Evolutionary conservation across 2,888 invertebrate species (phyloP).

Genomic region (Clunio marinus): DNA sequence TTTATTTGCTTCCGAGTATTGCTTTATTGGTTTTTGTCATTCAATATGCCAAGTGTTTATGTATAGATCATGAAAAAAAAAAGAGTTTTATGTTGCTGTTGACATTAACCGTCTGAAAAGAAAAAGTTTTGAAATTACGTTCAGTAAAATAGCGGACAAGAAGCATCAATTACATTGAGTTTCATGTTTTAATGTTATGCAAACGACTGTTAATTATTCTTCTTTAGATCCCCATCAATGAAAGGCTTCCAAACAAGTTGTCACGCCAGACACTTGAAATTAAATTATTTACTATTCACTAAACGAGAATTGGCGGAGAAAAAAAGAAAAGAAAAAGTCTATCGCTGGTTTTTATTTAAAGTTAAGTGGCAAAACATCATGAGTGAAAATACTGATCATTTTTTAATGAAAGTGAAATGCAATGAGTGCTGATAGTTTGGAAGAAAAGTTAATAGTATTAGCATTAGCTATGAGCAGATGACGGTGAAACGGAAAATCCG

Average conservation of each 20-base stretch:
- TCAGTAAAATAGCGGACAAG: conserved; percentile 25
- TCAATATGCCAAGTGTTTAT: conserved; percentile 24
- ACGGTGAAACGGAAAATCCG: background rate
- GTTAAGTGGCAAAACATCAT: background rate
- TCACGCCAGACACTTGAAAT: too few relatives aligned
- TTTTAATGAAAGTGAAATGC: conserved; percentile 32
- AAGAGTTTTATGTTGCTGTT: background rate
- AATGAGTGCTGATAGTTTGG: background rate
- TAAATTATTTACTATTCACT: too few relatives aligned
- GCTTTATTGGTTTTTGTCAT: conserved; percentile 16
- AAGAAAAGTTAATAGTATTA: background rate
- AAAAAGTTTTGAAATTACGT: conserved; percentile 6
- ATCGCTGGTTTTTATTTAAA: background rate
- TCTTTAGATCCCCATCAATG: background rate
- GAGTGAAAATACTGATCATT: background rate
- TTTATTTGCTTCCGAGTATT: conserved; percentile 22
- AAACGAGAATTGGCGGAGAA: too few relatives aligned
- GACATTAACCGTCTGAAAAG: background rate
- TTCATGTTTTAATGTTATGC: conserved; percentile 33
- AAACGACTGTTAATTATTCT: conserved; percentile 16
- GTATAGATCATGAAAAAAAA: background rate
- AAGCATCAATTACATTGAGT: conserved; percentile 7
- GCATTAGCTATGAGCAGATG: background rate
- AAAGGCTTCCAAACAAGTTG: too few relatives aligned
- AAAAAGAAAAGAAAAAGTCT: too few relatives aligned